Base-by-base conservation (phyloP, 2,113 vertebrate genomes). In the Paramisgurnus dabryanus region DNA sequence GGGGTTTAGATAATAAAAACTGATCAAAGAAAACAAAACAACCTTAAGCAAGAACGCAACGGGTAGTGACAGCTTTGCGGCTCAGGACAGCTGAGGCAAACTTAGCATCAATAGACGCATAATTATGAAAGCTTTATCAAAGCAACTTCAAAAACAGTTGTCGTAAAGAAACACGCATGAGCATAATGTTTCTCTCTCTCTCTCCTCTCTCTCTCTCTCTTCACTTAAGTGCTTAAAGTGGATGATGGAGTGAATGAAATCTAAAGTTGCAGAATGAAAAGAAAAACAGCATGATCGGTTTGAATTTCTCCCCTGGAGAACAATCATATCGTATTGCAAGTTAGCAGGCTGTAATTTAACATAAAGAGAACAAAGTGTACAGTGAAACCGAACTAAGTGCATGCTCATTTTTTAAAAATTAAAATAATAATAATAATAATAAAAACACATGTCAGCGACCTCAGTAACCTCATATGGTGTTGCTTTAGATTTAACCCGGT, bases 111-210 rank as follows among this genome's bases (percentile, higher is more conserved):
- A 64, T 22, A 72, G 76, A 76, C 47, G 39, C 22, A 71, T 67
- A 76, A 76, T 81, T 81, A 76, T 22, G 7, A 3, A n/a, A 34
- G 27, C 64, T 53, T 55, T 58, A 82, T 66, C 67, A 80, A 82
- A 78, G 81, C 60, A 53, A 74, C 71, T 79, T 81, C 66, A 67
- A 61, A 84, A 80, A 72, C 61, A 27, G 57, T 65, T 73, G 73
- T 60, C 39, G 47, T 73, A 43, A 64, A 43, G 40, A 77, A 72
- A 71, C 55, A 55, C 12, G 11, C 13, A 13, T 61, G 69, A 76
- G 45, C 40, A 76, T 67, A 67, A 78, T 67, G 76, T 9, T 4
- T 57, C 27, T 71, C 50, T 74, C 53, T 57, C 27, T 71, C 50
- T 18, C 70, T 41, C 34, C n/a, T 74, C 53, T 57, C 8, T 53